Evolutionary conservation across 2,797 vertebrate species (phyloP).

Genomic region (Melanotaenia nigrans): DNA sequence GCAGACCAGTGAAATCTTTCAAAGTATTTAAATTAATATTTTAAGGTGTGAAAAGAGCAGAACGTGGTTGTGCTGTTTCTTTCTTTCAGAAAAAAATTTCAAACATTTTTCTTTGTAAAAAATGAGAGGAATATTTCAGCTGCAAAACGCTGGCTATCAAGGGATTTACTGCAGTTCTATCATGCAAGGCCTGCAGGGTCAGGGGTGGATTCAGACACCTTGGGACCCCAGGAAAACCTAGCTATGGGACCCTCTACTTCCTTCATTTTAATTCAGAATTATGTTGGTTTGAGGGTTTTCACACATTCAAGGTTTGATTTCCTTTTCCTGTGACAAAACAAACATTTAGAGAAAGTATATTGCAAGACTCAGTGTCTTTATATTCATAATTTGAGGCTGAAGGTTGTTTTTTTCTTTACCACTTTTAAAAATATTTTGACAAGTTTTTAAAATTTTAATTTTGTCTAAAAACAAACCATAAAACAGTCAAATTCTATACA

Average conservation of each 20-base stretch:
- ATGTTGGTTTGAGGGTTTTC: background rate
- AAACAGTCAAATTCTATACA: background rate
- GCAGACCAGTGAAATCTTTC: background rate
- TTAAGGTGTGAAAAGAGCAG: background rate
- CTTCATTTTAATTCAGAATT: no score
- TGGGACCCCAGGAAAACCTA: no score
- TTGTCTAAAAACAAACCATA: background rate
- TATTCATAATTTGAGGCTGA: background rate
- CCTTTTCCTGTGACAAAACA: no score
- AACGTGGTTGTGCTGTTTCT: background rate
- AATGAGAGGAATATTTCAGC: background rate
- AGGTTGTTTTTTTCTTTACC: background rate
- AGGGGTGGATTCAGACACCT: no score
- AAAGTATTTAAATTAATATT: background rate
- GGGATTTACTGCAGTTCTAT: background rate
- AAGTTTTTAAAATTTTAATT: background rate
- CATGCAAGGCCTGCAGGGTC: no score
- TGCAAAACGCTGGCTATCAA: background rate
- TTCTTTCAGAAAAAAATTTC: no score
- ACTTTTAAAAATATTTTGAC: background rate
- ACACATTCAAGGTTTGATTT: no score
- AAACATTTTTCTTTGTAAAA: no score
- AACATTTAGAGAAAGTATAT: background rate
- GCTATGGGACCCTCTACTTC: no score
- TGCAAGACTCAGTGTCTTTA: background rate